Conservation (phyloP, 2,797 vertebrate genomes). For the Manis crassicaudata region DNA sequence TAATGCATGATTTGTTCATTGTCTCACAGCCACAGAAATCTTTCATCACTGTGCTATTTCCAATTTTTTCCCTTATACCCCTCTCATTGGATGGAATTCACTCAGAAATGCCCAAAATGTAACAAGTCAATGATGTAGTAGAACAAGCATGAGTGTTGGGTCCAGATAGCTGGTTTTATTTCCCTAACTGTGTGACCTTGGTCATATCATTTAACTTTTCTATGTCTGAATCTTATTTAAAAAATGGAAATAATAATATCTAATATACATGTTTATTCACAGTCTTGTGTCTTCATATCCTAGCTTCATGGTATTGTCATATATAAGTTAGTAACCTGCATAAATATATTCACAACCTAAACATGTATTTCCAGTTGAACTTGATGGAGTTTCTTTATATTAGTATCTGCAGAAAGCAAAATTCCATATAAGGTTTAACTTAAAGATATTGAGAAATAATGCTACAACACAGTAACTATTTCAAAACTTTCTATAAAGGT, state of each 20-base stretch:
- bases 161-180: neutral
- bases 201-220: neutral
- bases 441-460: conserved; percentile 70
- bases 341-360: conserved; percentile 30
- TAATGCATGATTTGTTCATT: conserved; percentile 48
- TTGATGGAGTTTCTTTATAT: neutral
- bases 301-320: conserved; percentile 13
- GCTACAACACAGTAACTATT: conserved; percentile 75
- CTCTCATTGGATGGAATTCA: conserved; percentile 40
- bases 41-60: conserved; percentile 22
- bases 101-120: conserved; percentile 32
- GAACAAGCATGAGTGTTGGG: neutral
- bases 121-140: neutral
- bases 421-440: conserved; percentile 50
- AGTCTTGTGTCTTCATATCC: neutral
- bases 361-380: conserved; percentile 50
- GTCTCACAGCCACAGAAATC: conserved; percentile 60
- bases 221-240: conserved; percentile 1
- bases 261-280: neutral
- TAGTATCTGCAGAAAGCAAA: conserved; percentile 56
- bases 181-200: neutral
- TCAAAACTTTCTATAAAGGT: conserved; percentile 73
- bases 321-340: neutral
- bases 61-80: neutral
- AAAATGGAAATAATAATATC: neutral